Evolutionary conservation across 2,888 invertebrate genomes (phyloP).

Genomic region (Chromoteleia sp.): DNA sequence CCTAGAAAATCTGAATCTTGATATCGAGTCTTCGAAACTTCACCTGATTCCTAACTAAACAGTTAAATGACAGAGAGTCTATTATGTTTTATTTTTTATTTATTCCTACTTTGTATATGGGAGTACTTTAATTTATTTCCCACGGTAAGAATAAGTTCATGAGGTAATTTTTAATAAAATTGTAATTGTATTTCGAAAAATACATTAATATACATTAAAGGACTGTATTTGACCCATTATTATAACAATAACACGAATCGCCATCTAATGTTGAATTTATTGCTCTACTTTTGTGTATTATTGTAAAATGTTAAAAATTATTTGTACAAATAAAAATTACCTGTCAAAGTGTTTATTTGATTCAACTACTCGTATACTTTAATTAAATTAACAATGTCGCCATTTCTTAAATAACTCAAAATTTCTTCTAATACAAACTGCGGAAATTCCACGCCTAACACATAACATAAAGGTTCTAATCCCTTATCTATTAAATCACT

Average conservation of each 20-base stretch:
- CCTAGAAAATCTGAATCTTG: conserved; percentile 34
- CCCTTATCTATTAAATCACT: conserved; percentile 28
- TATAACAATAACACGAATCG: not conserved
- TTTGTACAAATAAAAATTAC: conserved; percentile 43
- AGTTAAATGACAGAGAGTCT: conserved; percentile 10
- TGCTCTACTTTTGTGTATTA: not conserved
- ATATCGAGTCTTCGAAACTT: conserved; percentile 47
- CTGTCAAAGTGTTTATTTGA: not conserved
- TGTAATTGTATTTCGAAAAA: not conserved
- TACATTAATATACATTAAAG: not conserved
- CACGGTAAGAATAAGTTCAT: not conserved
- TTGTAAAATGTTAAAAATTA: conserved; percentile 12
- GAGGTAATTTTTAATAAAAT: conserved; percentile 1
- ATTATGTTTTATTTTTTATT: conserved; percentile 32
- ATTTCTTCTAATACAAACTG: conserved; percentile 53
- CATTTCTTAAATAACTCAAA: conserved; percentile 50
- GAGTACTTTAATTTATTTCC: conserved; percentile 25
- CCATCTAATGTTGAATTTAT: not conserved
- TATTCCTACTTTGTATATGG: conserved; percentile 27
- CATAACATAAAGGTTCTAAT: conserved; percentile 26
- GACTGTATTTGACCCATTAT: not conserved
- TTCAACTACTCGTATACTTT: conserved; percentile 21
- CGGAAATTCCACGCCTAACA: conserved; percentile 35
- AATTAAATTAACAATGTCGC: conserved; percentile 51
- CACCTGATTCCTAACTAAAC: conserved; percentile 45